phyloP scores from a whole-genome alignment of 2,797 vertebrate genomes.

The Eurystomus glaucurus region DNA sequence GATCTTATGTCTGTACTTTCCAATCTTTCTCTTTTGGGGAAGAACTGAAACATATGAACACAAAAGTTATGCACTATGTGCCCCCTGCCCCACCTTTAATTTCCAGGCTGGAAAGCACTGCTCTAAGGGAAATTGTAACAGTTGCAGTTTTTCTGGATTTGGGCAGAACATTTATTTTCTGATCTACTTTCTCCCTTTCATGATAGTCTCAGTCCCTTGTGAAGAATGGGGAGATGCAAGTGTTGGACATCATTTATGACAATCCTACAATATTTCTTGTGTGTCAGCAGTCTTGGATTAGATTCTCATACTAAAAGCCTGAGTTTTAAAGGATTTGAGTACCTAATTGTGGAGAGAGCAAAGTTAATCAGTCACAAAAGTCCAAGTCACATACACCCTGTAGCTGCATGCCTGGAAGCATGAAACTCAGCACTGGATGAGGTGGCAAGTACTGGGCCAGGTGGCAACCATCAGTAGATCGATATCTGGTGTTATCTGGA shows the following conservation, averaged over 20 bases:
- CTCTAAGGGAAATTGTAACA: neutral
- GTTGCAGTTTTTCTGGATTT: neutral
- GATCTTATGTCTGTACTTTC: neutral
- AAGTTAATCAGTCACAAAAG: too few species aligned
- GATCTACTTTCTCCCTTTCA: neutral
- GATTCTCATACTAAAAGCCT: neutral
- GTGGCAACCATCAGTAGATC: too few species aligned
- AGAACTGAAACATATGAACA: neutral
- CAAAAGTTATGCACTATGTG: neutral
- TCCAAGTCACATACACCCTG: too few species aligned
- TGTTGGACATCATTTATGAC: accelerated
- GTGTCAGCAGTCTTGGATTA: neutral
- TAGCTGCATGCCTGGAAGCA: too few species aligned
- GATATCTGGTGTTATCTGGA: too few species aligned
- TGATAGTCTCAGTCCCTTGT: neutral
- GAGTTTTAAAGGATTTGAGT: neutral
- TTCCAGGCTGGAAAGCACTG: neutral
- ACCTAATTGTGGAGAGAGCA: too few species aligned
- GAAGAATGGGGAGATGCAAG: neutral
- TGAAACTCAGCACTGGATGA: too few species aligned
- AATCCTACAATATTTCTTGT: neutral
- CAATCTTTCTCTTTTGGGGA: neutral
- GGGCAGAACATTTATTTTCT: neutral
- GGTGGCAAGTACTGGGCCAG: too few species aligned
- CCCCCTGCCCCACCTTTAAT: neutral